Evolutionary conservation across 2,797 vertebrate species (phyloP), one percentile per base, ranked within the genome.

Genomic region (Muscicapa striata): DNA sequence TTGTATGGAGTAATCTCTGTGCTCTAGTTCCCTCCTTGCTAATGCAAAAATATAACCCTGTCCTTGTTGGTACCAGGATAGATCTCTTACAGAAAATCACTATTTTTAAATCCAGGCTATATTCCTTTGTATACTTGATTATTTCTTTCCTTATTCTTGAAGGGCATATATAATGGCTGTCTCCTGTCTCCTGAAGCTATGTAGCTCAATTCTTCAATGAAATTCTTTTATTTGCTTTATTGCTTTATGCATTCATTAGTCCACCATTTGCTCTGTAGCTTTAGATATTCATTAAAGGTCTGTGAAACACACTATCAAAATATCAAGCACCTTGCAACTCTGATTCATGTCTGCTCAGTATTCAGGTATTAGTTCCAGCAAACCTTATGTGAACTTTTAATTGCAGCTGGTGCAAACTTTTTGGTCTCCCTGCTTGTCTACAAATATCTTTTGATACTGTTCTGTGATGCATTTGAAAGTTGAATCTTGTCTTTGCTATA

Each of bases 341-440:
- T 88, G 86, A 95, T 90, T 94, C 63, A 82, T 0, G 1, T 81
- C 89, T 93, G 49, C 67, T 92, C 86, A 76, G 27, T 27, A 90
- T 67, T 95, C 93, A 84, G 48, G 32, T 84, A 79, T 63, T 76
- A 63, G 63, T 32, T 76, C 52, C 52, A 86, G 45, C 34, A 95
- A 93, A 48, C n/a, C 59, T 79, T 58, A 67, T 70, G 55, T 40
- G 48, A 82, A 87, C 83, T 92, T 95, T 89, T 88, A 90, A 93
- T 95, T 95, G 80, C 52, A 80, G 41, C 48, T 87, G 54, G 24
- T 45, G 38, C 48, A 89, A 88, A 89, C 57, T 84, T 76, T 29
- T 15, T 54, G 22, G 41, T 90, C 45, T 66, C 63, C 8, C 32
- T 91, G 43, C 13, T 66, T 82, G 32, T 52, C 86, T 90, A 38